phyloP scores from a whole-genome alignment of 2,113 vertebrate species.

The Poeciliopsis prolifica region DNA sequence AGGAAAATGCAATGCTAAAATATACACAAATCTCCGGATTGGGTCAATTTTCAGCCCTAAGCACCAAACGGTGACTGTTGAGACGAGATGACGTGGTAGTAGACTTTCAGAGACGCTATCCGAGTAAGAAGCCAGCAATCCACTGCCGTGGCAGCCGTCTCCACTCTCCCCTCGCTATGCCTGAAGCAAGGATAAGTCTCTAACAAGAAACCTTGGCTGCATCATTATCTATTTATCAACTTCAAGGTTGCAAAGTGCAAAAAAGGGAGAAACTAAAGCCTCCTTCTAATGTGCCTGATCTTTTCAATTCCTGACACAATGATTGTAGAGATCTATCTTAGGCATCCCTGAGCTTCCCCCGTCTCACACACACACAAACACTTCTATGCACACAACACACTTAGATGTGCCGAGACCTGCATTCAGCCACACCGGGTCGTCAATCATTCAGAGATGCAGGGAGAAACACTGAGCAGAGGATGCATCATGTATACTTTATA shows the following conservation, averaged over 20 bases:
- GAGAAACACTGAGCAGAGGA: slow-evolving; percentile 12
- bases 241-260: slow-evolving; percentile 33
- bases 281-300: slow-evolving; percentile 50
- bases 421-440: slow-evolving; percentile 10
- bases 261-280: slow-evolving; percentile 29
- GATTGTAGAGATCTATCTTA: slow-evolving; percentile 43
- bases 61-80: neutral
- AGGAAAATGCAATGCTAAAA: neutral
- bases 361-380: neutral
- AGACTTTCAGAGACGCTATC: neutral
- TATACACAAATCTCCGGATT: no score
- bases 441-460: slow-evolving; percentile 25
- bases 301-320: slow-evolving; percentile 25
- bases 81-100: neutral
- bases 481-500: slow-evolving; percentile 54
- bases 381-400: neutral
- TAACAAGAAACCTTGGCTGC: neutral
- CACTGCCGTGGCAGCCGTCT: neutral
- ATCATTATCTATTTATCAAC: slow-evolving; percentile 15
- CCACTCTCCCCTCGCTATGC: neutral
- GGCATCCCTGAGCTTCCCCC: neutral
- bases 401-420: neutral
- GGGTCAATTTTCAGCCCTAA: neutral
- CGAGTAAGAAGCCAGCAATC: neutral
- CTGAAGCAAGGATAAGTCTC: slow-evolving; percentile 22